phyloP scores from a whole-genome alignment of 2,113 vertebrate species.

The Cinclus cinclus region DNA sequence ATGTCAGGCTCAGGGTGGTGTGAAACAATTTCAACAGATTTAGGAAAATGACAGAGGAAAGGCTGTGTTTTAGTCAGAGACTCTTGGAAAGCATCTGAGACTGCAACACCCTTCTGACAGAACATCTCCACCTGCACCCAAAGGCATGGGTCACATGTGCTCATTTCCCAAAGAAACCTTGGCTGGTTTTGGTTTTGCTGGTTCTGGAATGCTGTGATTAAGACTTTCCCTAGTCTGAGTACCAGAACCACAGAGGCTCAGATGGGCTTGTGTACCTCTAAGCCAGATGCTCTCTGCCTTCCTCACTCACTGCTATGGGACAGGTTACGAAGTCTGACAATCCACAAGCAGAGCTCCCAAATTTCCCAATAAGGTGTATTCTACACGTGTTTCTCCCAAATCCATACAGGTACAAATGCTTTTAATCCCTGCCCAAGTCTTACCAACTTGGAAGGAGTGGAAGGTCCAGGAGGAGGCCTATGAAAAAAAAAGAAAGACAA shows the following conservation, averaged over 20 bases:
- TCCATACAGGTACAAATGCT: not conserved
- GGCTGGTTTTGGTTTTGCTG: not conserved
- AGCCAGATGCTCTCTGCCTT: not conserved
- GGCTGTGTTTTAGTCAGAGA: not conserved
- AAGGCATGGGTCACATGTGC: not conserved
- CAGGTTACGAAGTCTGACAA: accelerated
- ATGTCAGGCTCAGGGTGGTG: not conserved
- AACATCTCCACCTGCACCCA: not conserved
- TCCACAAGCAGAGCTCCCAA: not conserved
- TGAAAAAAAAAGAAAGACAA: not conserved
- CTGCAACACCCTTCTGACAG: not conserved
- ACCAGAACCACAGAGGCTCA: not conserved
- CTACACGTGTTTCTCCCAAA: not conserved
- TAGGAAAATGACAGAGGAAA: not conserved
- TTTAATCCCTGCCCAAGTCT: not conserved
- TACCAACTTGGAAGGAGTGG: conserved; percentile 43
- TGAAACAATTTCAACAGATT: not conserved
- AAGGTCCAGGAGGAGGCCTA: conserved; percentile 14
- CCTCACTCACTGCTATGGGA: not conserved
- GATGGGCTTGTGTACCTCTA: accelerated
- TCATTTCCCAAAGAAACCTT: not conserved
- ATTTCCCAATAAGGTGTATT: accelerated
- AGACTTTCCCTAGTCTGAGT: not conserved
- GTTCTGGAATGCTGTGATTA: not conserved
- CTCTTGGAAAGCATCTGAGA: not conserved